A percentile compares a stretch with the other conserved stretches of the same genome.
phyloP scores from a whole-genome alignment of 2,113 vertebrate genomes.

The Upupa epops region DNA sequence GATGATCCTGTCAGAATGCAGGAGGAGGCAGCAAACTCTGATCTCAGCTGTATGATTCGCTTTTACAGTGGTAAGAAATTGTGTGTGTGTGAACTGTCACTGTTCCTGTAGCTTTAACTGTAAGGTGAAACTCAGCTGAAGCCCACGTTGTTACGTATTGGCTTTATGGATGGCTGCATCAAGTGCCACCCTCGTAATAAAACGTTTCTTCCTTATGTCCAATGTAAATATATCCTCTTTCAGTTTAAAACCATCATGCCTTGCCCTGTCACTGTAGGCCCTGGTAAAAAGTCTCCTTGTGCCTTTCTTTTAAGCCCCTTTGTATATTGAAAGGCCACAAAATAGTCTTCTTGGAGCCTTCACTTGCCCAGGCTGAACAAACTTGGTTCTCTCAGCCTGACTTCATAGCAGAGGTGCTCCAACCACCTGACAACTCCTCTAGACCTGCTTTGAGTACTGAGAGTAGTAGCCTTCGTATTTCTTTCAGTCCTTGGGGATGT shows the following conservation, averaged over 20 bases:
- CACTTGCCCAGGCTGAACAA: not conserved
- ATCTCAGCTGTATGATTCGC: constrained; percentile 96
- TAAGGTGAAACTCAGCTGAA: not conserved
- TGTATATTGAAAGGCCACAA: not conserved
- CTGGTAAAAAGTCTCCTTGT: not conserved
- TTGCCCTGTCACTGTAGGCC: not conserved
- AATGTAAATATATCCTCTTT: not conserved
- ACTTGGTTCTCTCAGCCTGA: not conserved
- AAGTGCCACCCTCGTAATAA: not conserved
- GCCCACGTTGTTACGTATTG: not conserved
- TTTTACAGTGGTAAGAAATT: constrained; percentile 91
- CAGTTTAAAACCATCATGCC: not conserved
- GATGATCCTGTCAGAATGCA: constrained; percentile 87
- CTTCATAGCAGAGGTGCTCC: not conserved
- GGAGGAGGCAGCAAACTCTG: constrained; percentile 90
- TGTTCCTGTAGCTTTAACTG: not conserved
- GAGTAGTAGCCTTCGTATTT: not conserved
- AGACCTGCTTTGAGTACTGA: not conserved
- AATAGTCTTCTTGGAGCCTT: not conserved
- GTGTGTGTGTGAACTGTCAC: not conserved
- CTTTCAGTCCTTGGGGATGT: not conserved
- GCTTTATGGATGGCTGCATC: not conserved
- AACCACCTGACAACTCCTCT: not conserved
- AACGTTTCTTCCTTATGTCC: not conserved
- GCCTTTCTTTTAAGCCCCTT: not conserved